These are phyloP conservation scores for Gymnogyps californianus DNA, from an alignment of 2,113 vertebrate species.

Conservation along the genomic window DNA sequence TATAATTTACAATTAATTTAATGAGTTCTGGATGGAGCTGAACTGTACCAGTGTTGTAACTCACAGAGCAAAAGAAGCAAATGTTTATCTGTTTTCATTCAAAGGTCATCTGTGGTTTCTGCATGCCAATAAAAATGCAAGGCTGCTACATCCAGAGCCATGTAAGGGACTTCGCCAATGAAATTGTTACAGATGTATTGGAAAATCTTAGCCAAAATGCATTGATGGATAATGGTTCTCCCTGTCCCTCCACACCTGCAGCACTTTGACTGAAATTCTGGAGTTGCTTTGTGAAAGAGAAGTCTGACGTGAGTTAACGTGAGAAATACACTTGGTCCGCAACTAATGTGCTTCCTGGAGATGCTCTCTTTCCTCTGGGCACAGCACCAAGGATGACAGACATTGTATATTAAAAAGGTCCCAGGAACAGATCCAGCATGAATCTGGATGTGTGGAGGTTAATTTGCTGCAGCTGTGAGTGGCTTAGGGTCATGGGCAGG, in stretches of 20 bases:
- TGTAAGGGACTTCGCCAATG: background rate
- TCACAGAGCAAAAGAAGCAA: background rate
- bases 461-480: slow-evolving; percentile 23
- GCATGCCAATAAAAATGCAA: background rate
- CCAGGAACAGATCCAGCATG: background rate
- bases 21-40: background rate
- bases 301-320: background rate
- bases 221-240: background rate
- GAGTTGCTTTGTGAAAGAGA: background rate
- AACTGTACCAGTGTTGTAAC: background rate
- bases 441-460: slow-evolving; percentile 12
- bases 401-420: background rate
- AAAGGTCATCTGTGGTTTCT: background rate
- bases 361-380: background rate
- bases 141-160: background rate
- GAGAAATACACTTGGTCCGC: background rate
- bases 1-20: background rate
- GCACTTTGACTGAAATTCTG: background rate
- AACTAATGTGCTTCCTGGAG: background rate
- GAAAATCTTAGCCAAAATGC: background rate
- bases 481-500: background rate
- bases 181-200: background rate
- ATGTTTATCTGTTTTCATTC: background rate
- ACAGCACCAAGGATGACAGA: background rate
- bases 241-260: background rate